Evolutionary conservation across 2,113 vertebrate genomes (phyloP).

Genomic region (Chaenocephalus aceratus): DNA sequence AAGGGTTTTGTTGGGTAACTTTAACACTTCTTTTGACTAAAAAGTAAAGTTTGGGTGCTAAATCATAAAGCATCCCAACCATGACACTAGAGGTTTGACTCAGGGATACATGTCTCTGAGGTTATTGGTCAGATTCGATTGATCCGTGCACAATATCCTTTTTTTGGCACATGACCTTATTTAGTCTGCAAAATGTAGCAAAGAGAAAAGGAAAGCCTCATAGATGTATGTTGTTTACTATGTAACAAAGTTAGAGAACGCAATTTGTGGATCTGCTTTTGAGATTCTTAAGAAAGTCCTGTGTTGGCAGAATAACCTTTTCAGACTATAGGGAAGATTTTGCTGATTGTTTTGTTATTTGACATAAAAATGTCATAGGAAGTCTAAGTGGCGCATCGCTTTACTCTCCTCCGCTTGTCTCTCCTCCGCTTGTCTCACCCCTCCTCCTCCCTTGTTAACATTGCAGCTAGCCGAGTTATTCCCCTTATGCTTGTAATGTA

Average conservation of each 20-base stretch:
- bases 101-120: not conserved
- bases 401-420: not conserved
- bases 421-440: not conserved
- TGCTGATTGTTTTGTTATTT: not conserved
- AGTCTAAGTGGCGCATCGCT: not conserved
- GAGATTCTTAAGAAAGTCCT: not conserved
- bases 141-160: not conserved
- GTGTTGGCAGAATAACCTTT: not conserved
- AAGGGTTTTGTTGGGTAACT: constrained; percentile 37
- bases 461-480: constrained; percentile 10
- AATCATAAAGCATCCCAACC: not conserved
- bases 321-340: not conserved
- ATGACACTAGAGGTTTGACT: constrained; percentile 15
- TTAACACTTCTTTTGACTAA: constrained; percentile 14
- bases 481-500: constrained; percentile 39
- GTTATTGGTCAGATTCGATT: constrained; percentile 5
- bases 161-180: constrained; percentile 12
- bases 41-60: constrained; percentile 14
- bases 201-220: not conserved
- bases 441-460: not conserved
- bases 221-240: not conserved
- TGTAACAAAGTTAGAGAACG: not conserved
- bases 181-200: constrained; percentile 11
- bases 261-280: not conserved
- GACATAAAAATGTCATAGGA: not conserved